phyloP scores from a whole-genome alignment of 2,797 vertebrate genomes.

The Semotilus atromaculatus region DNA sequence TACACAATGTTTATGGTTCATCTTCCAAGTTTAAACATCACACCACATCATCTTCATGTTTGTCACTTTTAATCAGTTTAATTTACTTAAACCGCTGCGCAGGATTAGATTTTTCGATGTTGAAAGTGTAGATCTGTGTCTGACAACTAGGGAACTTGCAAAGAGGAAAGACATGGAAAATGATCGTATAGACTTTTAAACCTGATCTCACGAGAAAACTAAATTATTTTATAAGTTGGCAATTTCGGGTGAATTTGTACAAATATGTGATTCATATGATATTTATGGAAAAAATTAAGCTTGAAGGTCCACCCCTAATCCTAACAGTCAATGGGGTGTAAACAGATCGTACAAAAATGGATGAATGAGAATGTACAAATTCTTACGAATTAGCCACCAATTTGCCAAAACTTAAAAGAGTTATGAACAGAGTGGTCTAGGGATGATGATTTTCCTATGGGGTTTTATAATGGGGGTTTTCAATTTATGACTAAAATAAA shows the following conservation, averaged over 20 bases:
- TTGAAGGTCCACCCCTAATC: not conserved
- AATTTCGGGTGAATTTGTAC: not conserved
- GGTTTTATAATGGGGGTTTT: no score
- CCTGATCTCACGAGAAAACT: not conserved
- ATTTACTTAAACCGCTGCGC: not conserved
- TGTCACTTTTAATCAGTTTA: not conserved
- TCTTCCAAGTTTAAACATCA: constrained; percentile 3
- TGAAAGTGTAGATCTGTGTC: not conserved
- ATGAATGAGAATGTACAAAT: not conserved
- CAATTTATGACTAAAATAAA: no score
- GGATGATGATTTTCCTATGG: no score
- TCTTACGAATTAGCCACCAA: not conserved
- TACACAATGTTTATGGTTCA: not conserved
- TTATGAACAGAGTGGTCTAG: not conserved
- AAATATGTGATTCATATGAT: not conserved
- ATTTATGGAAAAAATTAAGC: not conserved
- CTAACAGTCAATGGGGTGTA: not conserved
- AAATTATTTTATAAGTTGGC: not conserved
- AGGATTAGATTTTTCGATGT: not conserved
- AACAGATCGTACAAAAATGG: not conserved
- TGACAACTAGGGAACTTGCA: not conserved
- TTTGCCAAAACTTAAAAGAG: not conserved
- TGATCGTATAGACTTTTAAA: not conserved
- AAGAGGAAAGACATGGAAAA: not conserved
- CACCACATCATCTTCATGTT: not conserved